These are phyloP conservation scores for Microcebus murinus DNA, from an alignment of 2,113 vertebrate species.

Conservation along the genomic window DNA sequence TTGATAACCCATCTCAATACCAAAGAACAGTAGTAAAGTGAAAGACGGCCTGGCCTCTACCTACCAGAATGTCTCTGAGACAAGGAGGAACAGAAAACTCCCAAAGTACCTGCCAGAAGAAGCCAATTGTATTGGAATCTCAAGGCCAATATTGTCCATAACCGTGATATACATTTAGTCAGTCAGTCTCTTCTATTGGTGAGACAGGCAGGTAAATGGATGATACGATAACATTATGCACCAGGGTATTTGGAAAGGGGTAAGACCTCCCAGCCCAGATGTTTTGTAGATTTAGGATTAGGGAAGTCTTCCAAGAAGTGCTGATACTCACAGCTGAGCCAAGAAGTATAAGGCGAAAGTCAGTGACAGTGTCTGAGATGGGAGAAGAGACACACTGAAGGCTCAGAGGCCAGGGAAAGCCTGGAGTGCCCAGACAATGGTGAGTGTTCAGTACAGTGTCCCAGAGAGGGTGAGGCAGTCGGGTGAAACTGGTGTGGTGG, in stretches of 20 bases:
- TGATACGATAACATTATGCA: background rate
- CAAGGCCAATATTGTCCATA: background rate
- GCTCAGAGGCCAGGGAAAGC: background rate
- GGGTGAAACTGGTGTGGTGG: background rate
- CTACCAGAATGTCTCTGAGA: background rate
- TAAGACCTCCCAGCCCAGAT: background rate
- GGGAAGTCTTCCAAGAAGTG: background rate
- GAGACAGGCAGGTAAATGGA: background rate
- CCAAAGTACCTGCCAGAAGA: background rate
- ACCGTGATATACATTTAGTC: background rate
- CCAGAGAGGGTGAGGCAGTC: background rate
- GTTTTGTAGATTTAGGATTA: background rate
- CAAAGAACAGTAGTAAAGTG: background rate
- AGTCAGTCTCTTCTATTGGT: background rate
- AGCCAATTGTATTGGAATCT: background rate
- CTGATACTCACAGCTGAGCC: background rate
- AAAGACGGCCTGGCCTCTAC: background rate
- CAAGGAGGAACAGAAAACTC: background rate
- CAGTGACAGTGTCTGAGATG: background rate
- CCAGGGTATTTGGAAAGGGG: background rate
- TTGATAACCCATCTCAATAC: background rate
- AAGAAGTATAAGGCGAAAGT: background rate
- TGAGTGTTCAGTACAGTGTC: background rate
- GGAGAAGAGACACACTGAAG: background rate
- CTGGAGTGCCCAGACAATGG: background rate